Percentiles rank a stretch among this genome's conserved stretches.
phyloP scores from a whole-genome alignment of 2,888 invertebrate genomes.

The Syrista parreyssii region DNA sequence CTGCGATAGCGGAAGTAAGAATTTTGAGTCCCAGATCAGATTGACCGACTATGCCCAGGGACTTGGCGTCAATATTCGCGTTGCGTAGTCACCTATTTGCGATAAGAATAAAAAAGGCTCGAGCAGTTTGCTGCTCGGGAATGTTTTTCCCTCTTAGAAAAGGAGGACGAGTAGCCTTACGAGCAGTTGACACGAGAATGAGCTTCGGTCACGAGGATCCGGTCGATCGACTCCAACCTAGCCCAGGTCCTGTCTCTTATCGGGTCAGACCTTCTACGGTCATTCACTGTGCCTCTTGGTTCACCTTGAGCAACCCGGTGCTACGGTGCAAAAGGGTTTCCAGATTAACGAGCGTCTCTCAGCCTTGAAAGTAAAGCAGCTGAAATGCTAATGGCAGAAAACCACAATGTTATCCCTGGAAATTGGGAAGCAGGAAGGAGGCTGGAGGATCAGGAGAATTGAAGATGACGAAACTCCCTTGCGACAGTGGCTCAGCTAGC shows the following conservation, averaged over 20 bases:
- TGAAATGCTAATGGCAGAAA: neutral
- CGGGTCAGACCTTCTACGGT: neutral
- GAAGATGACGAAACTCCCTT: neutral
- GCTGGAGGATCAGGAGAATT: neutral
- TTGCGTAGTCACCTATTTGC: neutral
- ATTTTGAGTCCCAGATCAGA: neutral
- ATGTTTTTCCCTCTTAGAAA: neutral
- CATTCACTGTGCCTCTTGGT: neutral
- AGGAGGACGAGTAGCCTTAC: neutral
- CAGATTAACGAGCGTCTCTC: neutral
- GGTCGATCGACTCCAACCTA: neutral
- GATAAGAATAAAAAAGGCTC: neutral
- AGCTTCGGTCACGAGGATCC: neutral
- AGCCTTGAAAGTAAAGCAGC: neutral
- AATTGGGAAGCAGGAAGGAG: neutral
- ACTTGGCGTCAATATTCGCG: neutral
- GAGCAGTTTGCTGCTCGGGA: neutral
- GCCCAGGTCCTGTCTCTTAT: neutral
- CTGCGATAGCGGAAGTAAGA: conserved; percentile 15
- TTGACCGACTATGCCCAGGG: neutral
- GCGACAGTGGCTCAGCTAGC: too few relatives aligned
- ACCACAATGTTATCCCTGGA: neutral
- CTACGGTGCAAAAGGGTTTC: neutral
- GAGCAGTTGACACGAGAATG: neutral
- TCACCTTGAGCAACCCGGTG: neutral